phyloP scores from a whole-genome alignment of 2,113 vertebrate species.

The Oxyruncus cristatus region DNA sequence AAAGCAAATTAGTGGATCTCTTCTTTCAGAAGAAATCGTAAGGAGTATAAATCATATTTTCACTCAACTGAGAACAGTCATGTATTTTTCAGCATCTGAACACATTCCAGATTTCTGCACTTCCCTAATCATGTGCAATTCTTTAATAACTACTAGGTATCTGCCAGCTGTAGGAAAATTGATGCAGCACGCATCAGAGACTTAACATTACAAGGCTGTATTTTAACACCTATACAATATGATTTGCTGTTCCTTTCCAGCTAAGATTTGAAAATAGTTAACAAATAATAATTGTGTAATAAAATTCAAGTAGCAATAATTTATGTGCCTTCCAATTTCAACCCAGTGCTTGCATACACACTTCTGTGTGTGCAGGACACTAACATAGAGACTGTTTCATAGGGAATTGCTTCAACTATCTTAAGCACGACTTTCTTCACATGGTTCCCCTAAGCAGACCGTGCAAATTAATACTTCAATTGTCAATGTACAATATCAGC shows the following conservation, averaged over 20 bases:
- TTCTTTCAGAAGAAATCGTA: neutral
- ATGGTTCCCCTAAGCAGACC: neutral
- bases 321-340: neutral
- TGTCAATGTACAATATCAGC: neutral
- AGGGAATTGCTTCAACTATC: neutral
- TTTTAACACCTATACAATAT: neutral
- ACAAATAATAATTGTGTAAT: neutral
- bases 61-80: neutral
- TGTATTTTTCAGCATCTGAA: neutral
- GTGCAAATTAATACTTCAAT: neutral
- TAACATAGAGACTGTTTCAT: neutral
- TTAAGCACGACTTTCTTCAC: neutral
- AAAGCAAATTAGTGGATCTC: neutral
- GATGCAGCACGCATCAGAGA: neutral
- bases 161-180: neutral
- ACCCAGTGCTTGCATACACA: neutral
- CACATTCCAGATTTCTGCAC: neutral
- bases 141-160: neutral
- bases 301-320: neutral
- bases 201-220: neutral
- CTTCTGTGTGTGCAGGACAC: accelerated
- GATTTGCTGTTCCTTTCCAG: neutral
- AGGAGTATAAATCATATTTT: neutral
- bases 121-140: neutral
- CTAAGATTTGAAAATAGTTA: neutral